These are phyloP conservation scores for Hippolais icterina DNA, from an alignment of 2,113 vertebrate genomes.

Conservation along the genomic window DNA sequence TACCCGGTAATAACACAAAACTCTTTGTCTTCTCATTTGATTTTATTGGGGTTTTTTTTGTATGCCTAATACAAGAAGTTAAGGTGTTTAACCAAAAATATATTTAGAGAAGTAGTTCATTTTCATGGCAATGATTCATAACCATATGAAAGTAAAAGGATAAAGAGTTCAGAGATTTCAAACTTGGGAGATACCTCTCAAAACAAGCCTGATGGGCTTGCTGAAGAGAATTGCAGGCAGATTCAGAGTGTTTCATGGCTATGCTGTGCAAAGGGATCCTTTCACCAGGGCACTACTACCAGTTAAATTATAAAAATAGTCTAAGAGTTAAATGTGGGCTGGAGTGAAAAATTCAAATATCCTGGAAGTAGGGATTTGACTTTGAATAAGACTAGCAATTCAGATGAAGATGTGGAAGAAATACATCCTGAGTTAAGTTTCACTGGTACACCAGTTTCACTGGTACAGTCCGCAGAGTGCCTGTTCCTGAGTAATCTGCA, in stretches of 20 bases:
- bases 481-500: neutral
- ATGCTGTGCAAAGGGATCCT: neutral
- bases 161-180: neutral
- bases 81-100: neutral
- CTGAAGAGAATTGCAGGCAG: neutral
- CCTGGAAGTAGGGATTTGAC: neutral
- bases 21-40: neutral
- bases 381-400: neutral
- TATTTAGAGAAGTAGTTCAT: neutral
- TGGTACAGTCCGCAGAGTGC: neutral
- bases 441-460: neutral
- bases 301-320: neutral
- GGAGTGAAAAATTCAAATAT: neutral
- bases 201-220: neutral
- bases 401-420: neutral
- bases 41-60: neutral
- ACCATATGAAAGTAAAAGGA: neutral
- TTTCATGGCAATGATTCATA: neutral
- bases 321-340: neutral
- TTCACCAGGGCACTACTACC: neutral
- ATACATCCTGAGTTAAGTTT: neutral
- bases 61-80: neutral
- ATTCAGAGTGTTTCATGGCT: neutral
- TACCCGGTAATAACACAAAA: conserved; percentile 70
- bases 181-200: neutral